Evolutionary conservation across 2,797 vertebrate species (phyloP).

Genomic region (Hephaestus fuliginosus): DNA sequence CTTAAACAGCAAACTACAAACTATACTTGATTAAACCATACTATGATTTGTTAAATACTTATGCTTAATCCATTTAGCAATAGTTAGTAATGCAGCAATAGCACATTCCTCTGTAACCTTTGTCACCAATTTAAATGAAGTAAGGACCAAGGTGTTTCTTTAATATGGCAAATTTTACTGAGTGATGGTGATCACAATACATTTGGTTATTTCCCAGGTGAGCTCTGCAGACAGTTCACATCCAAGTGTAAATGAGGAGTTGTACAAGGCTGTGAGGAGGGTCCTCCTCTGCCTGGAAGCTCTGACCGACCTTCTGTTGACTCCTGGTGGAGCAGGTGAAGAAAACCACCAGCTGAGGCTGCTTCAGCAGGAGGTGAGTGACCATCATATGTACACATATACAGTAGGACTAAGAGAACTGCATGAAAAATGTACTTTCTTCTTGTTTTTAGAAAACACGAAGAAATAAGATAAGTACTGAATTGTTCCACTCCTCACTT

Average conservation of each 20-base stretch:
- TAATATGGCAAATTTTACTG: neutral
- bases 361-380: conserved; percentile 84
- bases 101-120: neutral
- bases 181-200: neutral
- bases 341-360: conserved; percentile 81
- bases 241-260: conserved; percentile 75
- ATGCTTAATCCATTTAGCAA: neutral
- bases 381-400: neutral
- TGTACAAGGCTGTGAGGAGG: conserved; percentile 81
- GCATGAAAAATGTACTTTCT: too few relatives aligned
- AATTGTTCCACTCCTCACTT: neutral
- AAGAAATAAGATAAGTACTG: too few relatives aligned
- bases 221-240: conserved; percentile 27
- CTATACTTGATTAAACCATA: neutral
- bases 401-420: too few relatives aligned
- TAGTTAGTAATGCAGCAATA: neutral
- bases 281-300: conserved; percentile 83
- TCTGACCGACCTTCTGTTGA: conserved; percentile 80
- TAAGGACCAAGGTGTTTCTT: neutral
- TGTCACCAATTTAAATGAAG: neutral
- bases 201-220: conserved; percentile 44
- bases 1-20: neutral
- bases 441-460: too few relatives aligned
- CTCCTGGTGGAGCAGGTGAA: conserved; percentile 54
- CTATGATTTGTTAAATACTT: neutral